Evolutionary conservation across 2,113 vertebrate species (phyloP), one percentile per base, ranked within the genome.

Genomic region (Scopus umbretta): DNA sequence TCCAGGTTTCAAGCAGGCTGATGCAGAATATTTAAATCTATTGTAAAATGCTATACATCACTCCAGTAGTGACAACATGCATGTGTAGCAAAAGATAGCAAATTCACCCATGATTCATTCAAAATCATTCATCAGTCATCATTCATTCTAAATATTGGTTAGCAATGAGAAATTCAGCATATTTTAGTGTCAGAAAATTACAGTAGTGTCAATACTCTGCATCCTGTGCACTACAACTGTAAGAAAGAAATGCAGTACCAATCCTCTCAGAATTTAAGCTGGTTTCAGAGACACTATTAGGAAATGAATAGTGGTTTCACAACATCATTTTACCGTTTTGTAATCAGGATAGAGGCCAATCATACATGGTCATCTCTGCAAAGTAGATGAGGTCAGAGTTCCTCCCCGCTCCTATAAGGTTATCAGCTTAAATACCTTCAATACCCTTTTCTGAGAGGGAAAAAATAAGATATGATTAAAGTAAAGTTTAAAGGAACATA

Each of bases 291-390:
- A 80, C 55, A 86, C 50, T 96, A 38, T 94, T 95, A 94, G 87
- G 96, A 96, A 97, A 97, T 85, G n/a, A 91, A 70, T 6, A 83
- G 84, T 76, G 67, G 90, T 97, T 97, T 96, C 94, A 92, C 84
- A 96, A 97, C 78, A 90, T 63, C 72, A 81, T 91, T 97, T 95
- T 96, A 90, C 90, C 23, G 4, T 97, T 96, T 95, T 96, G 95
- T 94, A 97, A 97, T 90, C 84, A 86, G 87, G 91, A 91, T 94
- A 90, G 92, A 94, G 86, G 94, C 88, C 50, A 94, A 59, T 97
- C 80, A 83, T 87, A 91, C 66, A 43, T 53, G 74, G 94, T 59
- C 67, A 70, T 83, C 3, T 7, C 87, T 68, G 55, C 47, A 49
- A 87, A 94, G 78, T 11, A 95, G 94, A 94, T 96, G 78, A 97